A percentile compares a stretch with the other conserved stretches of the same genome.
These are phyloP conservation scores for Pantala flavescens DNA, from an alignment of 1,140 invertebrate genomes.

Conservation along the genomic window DNA sequence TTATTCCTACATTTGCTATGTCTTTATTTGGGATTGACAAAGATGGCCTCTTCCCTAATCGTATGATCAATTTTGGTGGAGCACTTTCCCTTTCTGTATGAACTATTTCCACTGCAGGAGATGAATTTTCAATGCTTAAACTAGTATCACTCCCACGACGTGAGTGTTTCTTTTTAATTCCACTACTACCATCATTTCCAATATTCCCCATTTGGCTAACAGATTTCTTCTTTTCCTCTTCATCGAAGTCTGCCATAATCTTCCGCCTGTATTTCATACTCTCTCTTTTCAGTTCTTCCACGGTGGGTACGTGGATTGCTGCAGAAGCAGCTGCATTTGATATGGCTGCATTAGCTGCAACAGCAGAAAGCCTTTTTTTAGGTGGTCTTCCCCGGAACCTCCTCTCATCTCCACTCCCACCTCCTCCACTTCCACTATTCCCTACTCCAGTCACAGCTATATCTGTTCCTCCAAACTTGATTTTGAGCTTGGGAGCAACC, in stretches of 20 bases:
- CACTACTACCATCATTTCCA: constrained; percentile 19
- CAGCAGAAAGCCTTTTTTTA: constrained; percentile 55
- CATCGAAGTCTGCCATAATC: constrained; percentile 70
- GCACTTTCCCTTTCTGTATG: constrained; percentile 26
- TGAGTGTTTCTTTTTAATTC: constrained; percentile 44
- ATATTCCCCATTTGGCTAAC: constrained; percentile 24
- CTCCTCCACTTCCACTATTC: constrained; percentile 32
- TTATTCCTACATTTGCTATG: constrained; percentile 21
- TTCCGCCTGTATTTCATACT: constrained; percentile 78
- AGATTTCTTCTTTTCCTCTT: constrained; percentile 51
- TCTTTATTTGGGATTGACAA: constrained; percentile 24
- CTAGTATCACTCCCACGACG: constrained; percentile 50
- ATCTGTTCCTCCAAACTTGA: constrained; percentile 58
- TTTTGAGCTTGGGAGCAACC: constrained; percentile 63
- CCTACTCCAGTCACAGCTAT: constrained; percentile 28
- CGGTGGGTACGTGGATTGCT: constrained; percentile 39
- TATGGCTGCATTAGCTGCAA: background rate
- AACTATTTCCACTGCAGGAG: constrained; percentile 48
- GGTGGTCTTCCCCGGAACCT: constrained; percentile 54
- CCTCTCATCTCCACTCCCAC: constrained; percentile 26
- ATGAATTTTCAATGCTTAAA: constrained; percentile 39
- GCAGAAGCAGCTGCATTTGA: constrained; percentile 31
- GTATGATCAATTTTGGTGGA: constrained; percentile 56
- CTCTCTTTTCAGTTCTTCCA: constrained; percentile 67
- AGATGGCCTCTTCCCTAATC: constrained; percentile 39